These are phyloP conservation scores for Amniataba percoides DNA, from an alignment of 2,797 vertebrate species.

Conservation along the genomic window DNA sequence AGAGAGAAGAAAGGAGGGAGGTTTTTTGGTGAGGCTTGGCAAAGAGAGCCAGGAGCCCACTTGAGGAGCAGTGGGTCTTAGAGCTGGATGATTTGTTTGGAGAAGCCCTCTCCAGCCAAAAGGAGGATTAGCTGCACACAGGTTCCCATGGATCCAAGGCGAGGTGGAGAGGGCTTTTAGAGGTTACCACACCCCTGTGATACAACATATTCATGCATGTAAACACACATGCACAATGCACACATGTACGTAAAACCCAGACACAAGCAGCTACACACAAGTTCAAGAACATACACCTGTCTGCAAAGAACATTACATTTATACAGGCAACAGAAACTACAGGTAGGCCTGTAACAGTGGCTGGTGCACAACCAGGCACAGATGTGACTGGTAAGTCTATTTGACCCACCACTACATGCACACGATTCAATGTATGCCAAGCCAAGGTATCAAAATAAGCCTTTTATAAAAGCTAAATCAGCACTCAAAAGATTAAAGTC, in stretches of 20 bases:
- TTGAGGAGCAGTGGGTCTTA: slow-evolving; percentile 79
- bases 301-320: slow-evolving; percentile 6
- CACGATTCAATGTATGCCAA: neutral
- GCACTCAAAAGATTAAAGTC: too few relatives aligned
- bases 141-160: slow-evolving; percentile 82
- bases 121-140: slow-evolving; percentile 74
- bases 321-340: neutral
- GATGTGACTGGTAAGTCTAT: neutral
- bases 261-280: slow-evolving; percentile 15
- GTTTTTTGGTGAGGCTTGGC: slow-evolving; percentile 70
- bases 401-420: neutral
- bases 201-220: slow-evolving; percentile 27
- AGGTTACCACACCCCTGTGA: slow-evolving; percentile 54
- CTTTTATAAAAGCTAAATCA: neutral
- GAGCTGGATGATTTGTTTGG: slow-evolving; percentile 83
- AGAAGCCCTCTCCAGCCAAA: slow-evolving; percentile 78
- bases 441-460: neutral
- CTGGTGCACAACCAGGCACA: neutral
- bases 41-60: slow-evolving; percentile 78
- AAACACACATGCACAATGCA: slow-evolving; percentile 1
- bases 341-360: neutral
- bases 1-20: slow-evolving; percentile 67
- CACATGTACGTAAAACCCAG: neutral
- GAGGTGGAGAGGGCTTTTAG: slow-evolving; percentile 65
- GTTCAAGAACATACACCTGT: slow-evolving; percentile 3